A percentile compares a stretch with the other conserved stretches of the same genome.
Evolutionary conservation across 2,113 vertebrate species (phyloP).

Genomic region (Gobiocypris rarus): DNA sequence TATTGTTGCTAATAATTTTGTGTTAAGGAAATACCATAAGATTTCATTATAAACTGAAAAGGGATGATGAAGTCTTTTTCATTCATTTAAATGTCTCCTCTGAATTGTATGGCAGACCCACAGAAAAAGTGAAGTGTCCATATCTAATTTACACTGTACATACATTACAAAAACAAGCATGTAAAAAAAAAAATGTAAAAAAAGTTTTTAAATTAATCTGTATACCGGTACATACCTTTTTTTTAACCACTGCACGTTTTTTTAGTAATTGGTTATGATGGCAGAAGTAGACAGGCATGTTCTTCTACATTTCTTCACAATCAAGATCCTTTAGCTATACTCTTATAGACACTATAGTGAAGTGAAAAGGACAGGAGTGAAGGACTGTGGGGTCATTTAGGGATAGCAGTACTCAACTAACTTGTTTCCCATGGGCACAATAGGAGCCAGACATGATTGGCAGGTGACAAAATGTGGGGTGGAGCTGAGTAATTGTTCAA

Average conservation of each 20-base stretch:
- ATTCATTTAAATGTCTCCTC: neutral
- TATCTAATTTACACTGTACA: neutral
- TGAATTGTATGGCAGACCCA: neutral
- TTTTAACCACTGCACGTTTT: neutral
- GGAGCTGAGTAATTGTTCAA: slow-evolving; percentile 25
- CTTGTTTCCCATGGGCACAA: slow-evolving; percentile 31
- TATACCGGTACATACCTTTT: neutral
- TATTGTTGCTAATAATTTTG: neutral
- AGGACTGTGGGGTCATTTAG: neutral
- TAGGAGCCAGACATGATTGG: slow-evolving; percentile 34
- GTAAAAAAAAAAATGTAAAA: too few species aligned
- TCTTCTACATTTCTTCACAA: neutral
- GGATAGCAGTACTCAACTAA: slow-evolving; percentile 18
- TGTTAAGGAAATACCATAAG: neutral
- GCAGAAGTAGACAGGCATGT: neutral
- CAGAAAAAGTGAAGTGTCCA: neutral
- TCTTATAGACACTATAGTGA: neutral
- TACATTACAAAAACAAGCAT: neutral
- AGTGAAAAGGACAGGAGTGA: neutral
- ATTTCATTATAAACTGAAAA: neutral
- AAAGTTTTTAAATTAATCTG: neutral
- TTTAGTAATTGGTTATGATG: neutral
- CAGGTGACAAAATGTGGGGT: slow-evolving; percentile 35
- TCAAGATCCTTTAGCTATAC: neutral
- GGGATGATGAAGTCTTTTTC: too few species aligned